A percentile compares a stretch with the other conserved stretches of the same genome.
Conservation (phyloP, 23 tunicate genomes). For the Corella eumyota region DNA sequence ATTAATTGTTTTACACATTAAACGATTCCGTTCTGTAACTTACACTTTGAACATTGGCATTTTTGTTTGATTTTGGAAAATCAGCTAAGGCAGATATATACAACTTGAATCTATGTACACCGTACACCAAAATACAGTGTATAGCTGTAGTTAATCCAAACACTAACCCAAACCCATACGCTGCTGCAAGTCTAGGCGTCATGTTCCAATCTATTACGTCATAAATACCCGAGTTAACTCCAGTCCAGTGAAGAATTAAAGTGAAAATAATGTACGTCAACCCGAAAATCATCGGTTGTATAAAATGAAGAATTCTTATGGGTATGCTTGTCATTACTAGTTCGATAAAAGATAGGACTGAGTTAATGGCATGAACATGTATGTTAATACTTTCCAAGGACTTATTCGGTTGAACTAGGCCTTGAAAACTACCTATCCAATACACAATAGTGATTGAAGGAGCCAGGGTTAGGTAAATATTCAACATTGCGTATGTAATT, state of each 20-base stretch:
- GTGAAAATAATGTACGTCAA: slow-evolving; percentile 15
- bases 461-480: slow-evolving; percentile 19
- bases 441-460: slow-evolving; percentile 16
- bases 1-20: too few species aligned
- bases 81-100: too few species aligned
- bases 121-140: too few species aligned
- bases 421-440: slow-evolving; percentile 24
- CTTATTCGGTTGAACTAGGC: slow-evolving; percentile 13
- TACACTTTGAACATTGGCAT: too few species aligned
- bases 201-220: slow-evolving; percentile 29
- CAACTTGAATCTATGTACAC: too few species aligned
- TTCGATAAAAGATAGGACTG: slow-evolving; percentile 24
- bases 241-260: slow-evolving; percentile 20
- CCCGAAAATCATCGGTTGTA: slow-evolving; percentile 18
- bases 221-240: slow-evolving; percentile 14
- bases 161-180: too few species aligned
- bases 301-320: slow-evolving; percentile 36
- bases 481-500: slow-evolving; percentile 22
- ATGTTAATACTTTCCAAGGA: slow-evolving; percentile 18
- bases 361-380: slow-evolving; percentile 45
- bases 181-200: slow-evolving; percentile 14
- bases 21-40: too few species aligned
- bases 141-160: too few species aligned
- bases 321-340: slow-evolving; percentile 8
- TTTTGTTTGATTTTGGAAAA: too few species aligned